Evolutionary conservation across 2,888 invertebrate genomes (phyloP), one percentile per base, ranked within the genome.

Genomic region (Drosophila colorata): DNA sequence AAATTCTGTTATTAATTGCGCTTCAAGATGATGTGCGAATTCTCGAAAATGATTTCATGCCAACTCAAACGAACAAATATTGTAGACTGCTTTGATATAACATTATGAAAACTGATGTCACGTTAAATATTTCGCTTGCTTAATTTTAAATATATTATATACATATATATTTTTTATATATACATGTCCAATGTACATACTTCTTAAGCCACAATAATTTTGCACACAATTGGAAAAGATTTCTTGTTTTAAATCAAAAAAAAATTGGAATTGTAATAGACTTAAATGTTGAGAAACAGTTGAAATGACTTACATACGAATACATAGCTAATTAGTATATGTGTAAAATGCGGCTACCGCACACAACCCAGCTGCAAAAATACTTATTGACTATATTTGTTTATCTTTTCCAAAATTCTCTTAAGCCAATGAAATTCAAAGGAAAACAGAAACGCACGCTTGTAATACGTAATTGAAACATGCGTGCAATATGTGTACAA

Each of bases 61-160:
- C 66, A 48, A 66, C 53, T 48, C 28, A 48, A 64, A 46, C 51
- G 20, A 53, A 69, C 38, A 55, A 63, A 61, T 56, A 57, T 67
- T 51, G 64, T 76, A 80, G 80, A 82, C 79, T 74, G 73, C 75
- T 73, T 73, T 68, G 74, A 57, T 68, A 68, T 55, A 58, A 67
- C 41, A 38, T 57, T 44, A 38, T 16, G n/a, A 37, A 14, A 69
- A 69, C 55, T 40, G 33, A 63, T 40, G 40, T 37, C 35, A 66
- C 37, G 23, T 61, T 58, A 53, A 69, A 47, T 60, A 72, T 65
- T 72, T 73, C 59, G 65, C 56, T 68, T 71, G 67, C 61, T 79
- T 75, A 49, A 48, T 57, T 67, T 60, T 14, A 47, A 70, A 65
- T 53, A 51, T 61, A 46, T 64, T 43, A 60, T 67, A 58, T 48